Conservation (phyloP, 2,113 vertebrate genomes). For the Lamprotornis superbus region DNA sequence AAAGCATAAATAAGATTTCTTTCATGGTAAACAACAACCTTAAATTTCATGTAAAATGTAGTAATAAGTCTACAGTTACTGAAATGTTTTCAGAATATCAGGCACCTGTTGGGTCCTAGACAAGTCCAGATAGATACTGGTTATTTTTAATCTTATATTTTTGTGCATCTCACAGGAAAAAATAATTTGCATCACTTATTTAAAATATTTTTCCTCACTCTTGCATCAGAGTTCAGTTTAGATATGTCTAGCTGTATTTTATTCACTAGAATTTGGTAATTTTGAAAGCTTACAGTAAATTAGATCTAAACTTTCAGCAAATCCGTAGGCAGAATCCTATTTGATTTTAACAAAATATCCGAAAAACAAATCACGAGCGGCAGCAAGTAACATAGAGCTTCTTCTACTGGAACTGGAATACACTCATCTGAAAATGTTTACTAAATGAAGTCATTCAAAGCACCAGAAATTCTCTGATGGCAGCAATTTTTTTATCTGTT, state of each 20-base stretch:
- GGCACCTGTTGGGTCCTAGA: background rate
- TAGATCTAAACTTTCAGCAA: background rate
- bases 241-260: background rate
- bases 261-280: background rate
- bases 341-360: background rate
- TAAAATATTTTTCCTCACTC: background rate
- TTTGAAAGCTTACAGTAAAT: background rate
- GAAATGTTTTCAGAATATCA: background rate
- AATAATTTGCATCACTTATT: background rate
- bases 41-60: background rate
- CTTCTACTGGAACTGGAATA: background rate
- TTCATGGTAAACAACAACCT: background rate
- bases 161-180: background rate
- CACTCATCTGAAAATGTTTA: background rate
- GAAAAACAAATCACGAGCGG: background rate
- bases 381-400: background rate
- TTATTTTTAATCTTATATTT: background rate
- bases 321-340: background rate
- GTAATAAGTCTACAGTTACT: background rate
- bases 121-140: background rate
- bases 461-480: background rate
- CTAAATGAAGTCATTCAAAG: background rate
- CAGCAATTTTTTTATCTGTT: background rate
- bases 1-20: background rate
- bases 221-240: background rate